Evolutionary conservation across 2,888 invertebrate species (phyloP).

Genomic region (Caenorhabditis sp.): DNA sequence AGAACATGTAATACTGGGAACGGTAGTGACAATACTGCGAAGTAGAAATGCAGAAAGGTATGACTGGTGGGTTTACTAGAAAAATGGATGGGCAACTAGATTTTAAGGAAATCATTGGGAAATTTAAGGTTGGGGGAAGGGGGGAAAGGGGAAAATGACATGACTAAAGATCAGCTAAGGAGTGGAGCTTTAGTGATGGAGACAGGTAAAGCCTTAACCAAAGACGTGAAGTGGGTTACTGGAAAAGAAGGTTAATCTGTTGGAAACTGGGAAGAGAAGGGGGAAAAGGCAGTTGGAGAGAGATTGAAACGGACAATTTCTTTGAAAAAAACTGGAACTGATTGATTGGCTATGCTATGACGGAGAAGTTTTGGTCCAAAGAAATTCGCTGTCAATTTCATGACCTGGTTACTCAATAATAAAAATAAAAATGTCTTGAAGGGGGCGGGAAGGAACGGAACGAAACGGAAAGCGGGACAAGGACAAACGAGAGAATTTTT

Average conservation of each 20-base stretch:
- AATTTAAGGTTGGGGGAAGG: not conserved
- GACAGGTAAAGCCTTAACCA: constrained; percentile 57
- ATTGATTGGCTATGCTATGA: too few relatives aligned
- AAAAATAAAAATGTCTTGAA: constrained; percentile 11
- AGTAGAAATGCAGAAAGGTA: constrained; percentile 3
- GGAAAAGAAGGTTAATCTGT: too few relatives aligned
- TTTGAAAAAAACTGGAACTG: too few relatives aligned
- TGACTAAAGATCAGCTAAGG: constrained; percentile 33
- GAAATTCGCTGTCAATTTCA: constrained; percentile 32
- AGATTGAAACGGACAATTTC: too few relatives aligned
- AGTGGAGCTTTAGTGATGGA: not conserved
- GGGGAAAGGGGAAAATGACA: constrained; percentile 21
- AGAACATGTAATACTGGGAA: constrained; percentile 37
- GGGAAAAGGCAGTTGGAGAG: too few relatives aligned
- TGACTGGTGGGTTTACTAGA: not conserved
- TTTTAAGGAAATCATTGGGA: not conserved
- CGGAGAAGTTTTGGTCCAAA: constrained; percentile 7
- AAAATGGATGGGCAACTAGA: constrained; percentile 24
- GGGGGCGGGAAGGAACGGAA: constrained; percentile 36
- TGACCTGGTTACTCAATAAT: constrained; percentile 51
- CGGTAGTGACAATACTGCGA: constrained; percentile 38
- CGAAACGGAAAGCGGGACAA: too few relatives aligned
- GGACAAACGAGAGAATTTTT: too few relatives aligned
- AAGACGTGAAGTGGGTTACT: constrained; percentile 22
- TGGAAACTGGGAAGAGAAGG: constrained; percentile 10